Evolutionary conservation across 2,888 invertebrate genomes (phyloP).

Genomic region (Eupelmus urozonus): DNA sequence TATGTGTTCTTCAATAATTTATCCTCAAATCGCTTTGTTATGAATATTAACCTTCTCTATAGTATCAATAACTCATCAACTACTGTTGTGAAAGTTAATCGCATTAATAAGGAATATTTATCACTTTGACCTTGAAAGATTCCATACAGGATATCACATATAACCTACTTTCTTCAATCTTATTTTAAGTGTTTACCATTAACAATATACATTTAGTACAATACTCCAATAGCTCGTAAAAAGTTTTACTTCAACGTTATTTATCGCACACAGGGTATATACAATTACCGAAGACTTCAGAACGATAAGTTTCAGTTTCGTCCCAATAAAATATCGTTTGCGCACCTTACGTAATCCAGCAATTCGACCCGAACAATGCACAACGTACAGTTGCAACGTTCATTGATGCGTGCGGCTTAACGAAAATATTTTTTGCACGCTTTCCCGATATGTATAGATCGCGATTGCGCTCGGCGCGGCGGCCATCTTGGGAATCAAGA

Average conservation of each 20-base stretch:
- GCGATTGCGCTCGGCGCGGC: neutral
- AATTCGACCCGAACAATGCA: neutral
- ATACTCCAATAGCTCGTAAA: neutral
- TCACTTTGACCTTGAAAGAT: too few relatives aligned
- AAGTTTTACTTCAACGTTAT: neutral
- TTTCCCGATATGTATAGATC: neutral
- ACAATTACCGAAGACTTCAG: neutral
- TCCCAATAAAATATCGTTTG: neutral
- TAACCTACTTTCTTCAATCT: too few relatives aligned
- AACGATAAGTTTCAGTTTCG: neutral
- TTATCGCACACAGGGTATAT: constrained; percentile 6
- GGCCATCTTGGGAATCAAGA: constrained; percentile 23
- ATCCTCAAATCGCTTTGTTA: too few relatives aligned
- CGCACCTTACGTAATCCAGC: neutral
- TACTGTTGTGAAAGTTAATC: too few relatives aligned
- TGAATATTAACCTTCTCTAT: too few relatives aligned
- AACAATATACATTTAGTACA: too few relatives aligned
- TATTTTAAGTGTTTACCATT: too few relatives aligned
- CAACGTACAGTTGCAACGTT: neutral
- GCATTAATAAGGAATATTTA: too few relatives aligned
- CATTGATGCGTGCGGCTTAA: neutral
- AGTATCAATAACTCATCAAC: too few relatives aligned
- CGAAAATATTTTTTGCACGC: constrained; percentile 1
- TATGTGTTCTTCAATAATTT: too few relatives aligned
- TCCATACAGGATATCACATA: too few relatives aligned